Conservation (phyloP, 1,140 invertebrate species). For the Drosophila gunungcola region DNA sequence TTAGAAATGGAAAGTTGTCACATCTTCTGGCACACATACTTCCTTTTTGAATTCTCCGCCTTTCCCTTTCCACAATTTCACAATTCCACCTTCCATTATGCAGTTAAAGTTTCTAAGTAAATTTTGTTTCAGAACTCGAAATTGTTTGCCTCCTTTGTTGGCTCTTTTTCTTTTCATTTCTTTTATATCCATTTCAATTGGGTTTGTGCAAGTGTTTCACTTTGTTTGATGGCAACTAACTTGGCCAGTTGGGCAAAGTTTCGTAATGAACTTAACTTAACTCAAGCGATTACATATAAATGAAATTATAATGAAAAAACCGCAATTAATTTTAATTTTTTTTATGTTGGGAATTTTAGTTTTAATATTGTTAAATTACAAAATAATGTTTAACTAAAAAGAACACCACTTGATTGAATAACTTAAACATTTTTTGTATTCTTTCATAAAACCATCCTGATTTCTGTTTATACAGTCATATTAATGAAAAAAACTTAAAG, state of each 20-base stretch:
- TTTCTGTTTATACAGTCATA: too few relatives aligned
- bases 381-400: too few relatives aligned
- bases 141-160: slow-evolving; percentile 24
- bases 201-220: slow-evolving; percentile 61
- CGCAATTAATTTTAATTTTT: too few relatives aligned
- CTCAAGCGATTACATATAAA: background rate
- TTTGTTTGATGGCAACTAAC: slow-evolving; percentile 41
- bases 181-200: slow-evolving; percentile 28
- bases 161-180: slow-evolving; percentile 22
- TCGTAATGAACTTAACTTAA: slow-evolving; percentile 15
- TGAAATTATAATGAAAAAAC: too few relatives aligned
- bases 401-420: too few relatives aligned
- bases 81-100: slow-evolving; percentile 16
- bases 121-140: slow-evolving; percentile 31
- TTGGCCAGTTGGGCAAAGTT: slow-evolving; percentile 23
- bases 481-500: too few relatives aligned
- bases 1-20: slow-evolving; percentile 31
- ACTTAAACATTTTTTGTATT: too few relatives aligned
- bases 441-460: too few relatives aligned
- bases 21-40: slow-evolving; percentile 19
- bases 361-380: too few relatives aligned
- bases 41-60: slow-evolving; percentile 7
- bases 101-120: slow-evolving; percentile 36
- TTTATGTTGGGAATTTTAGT: too few relatives aligned
- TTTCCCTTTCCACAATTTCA: background rate